phyloP scores from a whole-genome alignment of 2,797 vertebrate species.

The Hozukius guyotensis region DNA sequence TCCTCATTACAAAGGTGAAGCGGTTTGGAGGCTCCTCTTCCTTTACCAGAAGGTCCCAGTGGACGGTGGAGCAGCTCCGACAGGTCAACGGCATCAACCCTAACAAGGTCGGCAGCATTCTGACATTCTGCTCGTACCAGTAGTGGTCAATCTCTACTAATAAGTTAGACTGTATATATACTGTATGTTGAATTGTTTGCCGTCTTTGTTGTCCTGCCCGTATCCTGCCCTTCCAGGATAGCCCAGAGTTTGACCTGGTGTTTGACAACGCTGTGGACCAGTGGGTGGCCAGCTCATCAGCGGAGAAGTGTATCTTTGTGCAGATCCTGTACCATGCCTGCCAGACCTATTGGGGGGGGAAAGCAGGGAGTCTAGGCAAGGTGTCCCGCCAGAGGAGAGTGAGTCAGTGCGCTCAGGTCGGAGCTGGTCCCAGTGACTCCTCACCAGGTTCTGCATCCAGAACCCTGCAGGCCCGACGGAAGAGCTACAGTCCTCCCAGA shows the following conservation, averaged over 20 bases:
- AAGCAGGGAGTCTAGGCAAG: conserved; percentile 28
- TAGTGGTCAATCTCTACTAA: background rate
- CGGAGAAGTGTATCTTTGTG: conserved; percentile 94
- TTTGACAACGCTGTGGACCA: conserved; percentile 93
- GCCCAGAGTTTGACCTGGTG: conserved; percentile 92
- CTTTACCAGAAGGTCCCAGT: conserved; percentile 90
- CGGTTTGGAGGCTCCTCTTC: conserved; percentile 87
- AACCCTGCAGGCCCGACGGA: conserved; percentile 50
- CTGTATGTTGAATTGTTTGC: background rate
- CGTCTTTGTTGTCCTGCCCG: background rate
- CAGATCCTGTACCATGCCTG: conserved; percentile 93
- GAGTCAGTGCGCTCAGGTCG: background rate
- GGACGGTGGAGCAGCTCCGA: conserved; percentile 91
- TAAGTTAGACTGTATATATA: background rate
- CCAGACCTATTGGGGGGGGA: conserved; percentile 88
- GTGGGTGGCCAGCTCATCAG: conserved; percentile 91
- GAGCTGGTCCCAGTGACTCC: background rate
- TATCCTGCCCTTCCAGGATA: conserved; percentile 81
- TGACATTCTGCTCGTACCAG: background rate
- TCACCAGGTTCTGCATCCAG: background rate
- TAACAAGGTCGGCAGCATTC: conserved; percentile 84
- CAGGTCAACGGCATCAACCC: conserved; percentile 94
- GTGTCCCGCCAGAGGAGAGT: background rate
- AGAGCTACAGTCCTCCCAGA: conserved; percentile 63
- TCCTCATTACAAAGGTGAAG: conserved; percentile 94